These are phyloP conservation scores for Nasonovia ribisnigri DNA, from an alignment of 2,888 invertebrate species.

Conservation along the genomic window DNA sequence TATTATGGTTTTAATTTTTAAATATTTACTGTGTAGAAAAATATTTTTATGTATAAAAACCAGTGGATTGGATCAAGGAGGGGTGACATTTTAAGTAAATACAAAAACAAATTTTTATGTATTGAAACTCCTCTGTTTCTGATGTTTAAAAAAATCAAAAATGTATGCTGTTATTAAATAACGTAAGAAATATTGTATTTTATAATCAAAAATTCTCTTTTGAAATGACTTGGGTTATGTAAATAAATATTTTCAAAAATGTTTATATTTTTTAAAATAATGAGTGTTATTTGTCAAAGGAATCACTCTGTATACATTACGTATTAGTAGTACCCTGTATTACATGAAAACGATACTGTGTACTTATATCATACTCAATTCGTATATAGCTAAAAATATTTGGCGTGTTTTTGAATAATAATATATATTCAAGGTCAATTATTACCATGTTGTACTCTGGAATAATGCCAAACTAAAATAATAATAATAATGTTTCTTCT, in stretches of 20 bases:
- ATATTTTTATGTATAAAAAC: neutral
- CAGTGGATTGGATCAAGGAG: neutral
- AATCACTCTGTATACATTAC: neutral
- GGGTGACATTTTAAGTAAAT: neutral
- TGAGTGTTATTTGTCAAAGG: neutral
- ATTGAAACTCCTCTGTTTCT: neutral
- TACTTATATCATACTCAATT: neutral
- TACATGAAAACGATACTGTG: neutral
- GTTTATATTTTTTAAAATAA: neutral
- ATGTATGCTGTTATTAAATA: neutral
- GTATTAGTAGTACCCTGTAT: neutral
- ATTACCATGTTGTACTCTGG: neutral
- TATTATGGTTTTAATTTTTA: neutral
- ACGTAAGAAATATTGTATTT: neutral
- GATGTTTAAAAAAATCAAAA: neutral
- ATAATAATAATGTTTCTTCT: neutral
- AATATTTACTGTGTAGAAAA: neutral
- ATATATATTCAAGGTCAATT: slow-evolving; percentile 17
- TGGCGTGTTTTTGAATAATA: slow-evolving; percentile 27
- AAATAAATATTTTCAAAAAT: neutral
- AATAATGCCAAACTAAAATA: neutral
- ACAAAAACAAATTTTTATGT: neutral
- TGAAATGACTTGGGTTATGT: neutral
- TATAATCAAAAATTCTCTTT: neutral
- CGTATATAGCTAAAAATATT: neutral